phyloP scores from a whole-genome alignment of 2,888 invertebrate species.

The Spialia ferax region DNA sequence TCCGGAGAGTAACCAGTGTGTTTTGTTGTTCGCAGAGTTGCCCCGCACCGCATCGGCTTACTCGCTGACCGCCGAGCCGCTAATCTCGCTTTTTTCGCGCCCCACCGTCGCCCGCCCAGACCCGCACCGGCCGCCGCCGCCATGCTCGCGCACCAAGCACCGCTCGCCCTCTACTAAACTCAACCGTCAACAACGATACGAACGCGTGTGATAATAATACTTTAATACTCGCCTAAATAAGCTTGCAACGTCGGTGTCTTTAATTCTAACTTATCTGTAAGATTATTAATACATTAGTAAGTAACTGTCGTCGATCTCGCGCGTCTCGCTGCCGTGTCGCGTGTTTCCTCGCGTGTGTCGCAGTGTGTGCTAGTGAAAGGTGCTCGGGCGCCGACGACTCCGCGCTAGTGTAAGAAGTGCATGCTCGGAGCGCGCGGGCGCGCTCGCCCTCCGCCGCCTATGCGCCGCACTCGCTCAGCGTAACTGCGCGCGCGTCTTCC shows the following conservation, averaged over 20 bases:
- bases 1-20: conserved; percentile 85
- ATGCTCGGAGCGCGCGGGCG: conserved; percentile 77
- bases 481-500: conserved; percentile 75
- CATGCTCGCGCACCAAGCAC: conserved; percentile 84
- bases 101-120: conserved; percentile 80
- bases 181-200: conserved; percentile 83
- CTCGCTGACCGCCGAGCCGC: conserved; percentile 86
- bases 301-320: conserved; percentile 55
- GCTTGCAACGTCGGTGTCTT: conserved; percentile 86
- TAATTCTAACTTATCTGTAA: conserved; percentile 82
- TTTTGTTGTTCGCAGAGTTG: conserved; percentile 87
- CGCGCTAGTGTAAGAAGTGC: conserved; percentile 69
- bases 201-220: conserved; percentile 84
- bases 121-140: conserved; percentile 77
- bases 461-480: conserved; percentile 82
- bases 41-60: conserved; percentile 85
- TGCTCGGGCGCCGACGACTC: conserved; percentile 60
- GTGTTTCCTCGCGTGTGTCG: conserved; percentile 68
- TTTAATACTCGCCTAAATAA: conserved; percentile 84
- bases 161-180: conserved; percentile 85
- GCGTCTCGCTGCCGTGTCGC: conserved; percentile 61
- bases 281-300: conserved; percentile 74
- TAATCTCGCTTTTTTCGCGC: conserved; percentile 86
- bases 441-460: conserved; percentile 78
- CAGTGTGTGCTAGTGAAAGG: conserved; percentile 72